Base-by-base conservation (phyloP, 2,888 invertebrate species). In the Atherix ibis region DNA sequence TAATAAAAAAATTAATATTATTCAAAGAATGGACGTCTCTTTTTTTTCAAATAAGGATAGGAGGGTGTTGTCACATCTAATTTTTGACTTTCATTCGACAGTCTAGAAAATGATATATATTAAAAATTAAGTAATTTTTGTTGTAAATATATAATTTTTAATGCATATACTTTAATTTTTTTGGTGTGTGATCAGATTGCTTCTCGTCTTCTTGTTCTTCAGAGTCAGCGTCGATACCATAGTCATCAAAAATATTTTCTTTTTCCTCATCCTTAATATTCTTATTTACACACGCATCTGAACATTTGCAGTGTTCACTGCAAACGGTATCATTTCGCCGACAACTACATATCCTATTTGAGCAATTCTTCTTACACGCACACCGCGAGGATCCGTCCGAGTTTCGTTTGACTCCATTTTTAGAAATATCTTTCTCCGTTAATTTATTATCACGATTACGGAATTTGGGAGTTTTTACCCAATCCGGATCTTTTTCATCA, bases 391-490 rank as follows among this genome's bases (percentile, higher is more conserved):
- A 53, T 2, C 72, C 73, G 47, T 71, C 70, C 3, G 65, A 67
- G 26, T 63, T 56, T 18, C 75, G 64, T 54, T 76, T 76, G 2
- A 53, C 27, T 1, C 47, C 38, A 17, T 34, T 36, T 38, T 4
- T 17, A 34, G 34, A 28, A 26, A 9, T 14, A 4, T 29, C 30
- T 9, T 30, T 18, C 6, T 13, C 8, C 15, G 19, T 19, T 13
- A 32, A 35, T 45, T 37, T 31, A 2, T 18, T 9, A 10, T 24
- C 18, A 12, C n/a, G n/a, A n/a, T n/a, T n/a, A n/a, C n/a, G n/a
- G n/a, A n/a, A n/a, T n/a, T n/a, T 19, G 0, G 79, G 80, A 2
- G 79, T 78, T 25, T 68, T 68, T 22, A 57, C 58, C 79, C 79
- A 80, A 47, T 80, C 79, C 0, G 79, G 79, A 51, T 80, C 79